A percentile compares a stretch with the other conserved stretches of the same genome.
phyloP scores from a whole-genome alignment of 2,797 vertebrate species.

The Galagoides demidoff region DNA sequence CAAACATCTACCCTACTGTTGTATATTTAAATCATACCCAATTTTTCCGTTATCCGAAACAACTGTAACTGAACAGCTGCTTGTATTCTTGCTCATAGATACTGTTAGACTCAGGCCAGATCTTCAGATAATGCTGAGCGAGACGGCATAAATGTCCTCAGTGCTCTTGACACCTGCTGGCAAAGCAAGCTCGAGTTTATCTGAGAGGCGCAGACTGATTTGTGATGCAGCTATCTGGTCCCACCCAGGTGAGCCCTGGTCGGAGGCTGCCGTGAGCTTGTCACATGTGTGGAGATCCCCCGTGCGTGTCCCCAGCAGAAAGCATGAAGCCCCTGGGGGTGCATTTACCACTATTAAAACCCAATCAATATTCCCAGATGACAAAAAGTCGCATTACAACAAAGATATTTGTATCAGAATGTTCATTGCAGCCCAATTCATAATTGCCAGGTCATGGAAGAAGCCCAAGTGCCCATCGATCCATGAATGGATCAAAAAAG shows the following conservation, averaged over 20 bases:
- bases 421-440: no score
- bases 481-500: no score
- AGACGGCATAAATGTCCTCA: not conserved
- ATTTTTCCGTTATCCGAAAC: not conserved
- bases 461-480: no score
- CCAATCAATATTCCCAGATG: no score
- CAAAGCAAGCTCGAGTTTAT: not conserved
- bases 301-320: not conserved
- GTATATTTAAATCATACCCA: conserved; percentile 8
- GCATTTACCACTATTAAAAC: not conserved
- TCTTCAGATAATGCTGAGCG: not conserved
- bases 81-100: not conserved
- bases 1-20: not conserved
- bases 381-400: no score
- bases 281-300: no score
- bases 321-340: not conserved
- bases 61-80: not conserved
- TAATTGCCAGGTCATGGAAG: no score
- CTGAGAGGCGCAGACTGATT: not conserved
- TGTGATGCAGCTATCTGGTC: not conserved
- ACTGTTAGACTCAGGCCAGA: not conserved
- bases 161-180: not conserved
- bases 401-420: no score
- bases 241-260: not conserved
- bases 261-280: not conserved